A percentile compares a stretch with the other conserved stretches of the same genome.
phyloP scores from a whole-genome alignment of 2,113 vertebrate species.

The Micronycteris hirsuta region DNA sequence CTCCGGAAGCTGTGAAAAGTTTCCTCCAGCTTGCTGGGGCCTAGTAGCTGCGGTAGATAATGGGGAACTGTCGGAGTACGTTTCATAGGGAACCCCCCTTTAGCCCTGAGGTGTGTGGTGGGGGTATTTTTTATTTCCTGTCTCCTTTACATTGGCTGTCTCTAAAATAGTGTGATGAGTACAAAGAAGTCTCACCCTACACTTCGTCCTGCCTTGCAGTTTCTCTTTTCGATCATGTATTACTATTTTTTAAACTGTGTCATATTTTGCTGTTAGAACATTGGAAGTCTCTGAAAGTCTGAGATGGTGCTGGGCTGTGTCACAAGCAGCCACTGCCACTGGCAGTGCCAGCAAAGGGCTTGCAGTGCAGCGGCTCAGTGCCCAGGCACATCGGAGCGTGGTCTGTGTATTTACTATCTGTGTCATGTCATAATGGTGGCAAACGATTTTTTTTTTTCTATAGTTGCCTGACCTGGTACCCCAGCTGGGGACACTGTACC shows the following conservation, averaged over 20 bases:
- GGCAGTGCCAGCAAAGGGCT: not conserved
- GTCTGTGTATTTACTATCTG: not conserved
- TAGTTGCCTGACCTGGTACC: conserved; percentile 94
- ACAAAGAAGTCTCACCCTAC: not conserved
- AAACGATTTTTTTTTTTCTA: not conserved
- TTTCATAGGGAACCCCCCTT: not conserved
- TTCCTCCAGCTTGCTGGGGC: not conserved
- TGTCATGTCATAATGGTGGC: not conserved
- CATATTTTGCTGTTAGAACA: not conserved
- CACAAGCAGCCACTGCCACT: not conserved
- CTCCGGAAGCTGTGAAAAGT: not conserved
- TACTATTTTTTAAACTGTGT: not conserved
- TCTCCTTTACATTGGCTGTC: not conserved
- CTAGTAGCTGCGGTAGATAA: not conserved
- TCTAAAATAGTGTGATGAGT: not conserved
- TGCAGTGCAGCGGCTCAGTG: not conserved
- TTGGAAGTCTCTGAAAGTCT: not conserved
- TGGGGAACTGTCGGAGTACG: not conserved
- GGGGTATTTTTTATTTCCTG: not conserved
- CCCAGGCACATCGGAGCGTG: not conserved
- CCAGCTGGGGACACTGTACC: conserved; percentile 92
- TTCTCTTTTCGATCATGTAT: not conserved
- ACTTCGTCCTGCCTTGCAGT: not conserved
- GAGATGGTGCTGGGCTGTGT: not conserved
- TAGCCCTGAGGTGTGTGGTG: not conserved